These are phyloP conservation scores for Bombus huntii DNA, from an alignment of 1,140 invertebrate species.

Conservation along the genomic window DNA sequence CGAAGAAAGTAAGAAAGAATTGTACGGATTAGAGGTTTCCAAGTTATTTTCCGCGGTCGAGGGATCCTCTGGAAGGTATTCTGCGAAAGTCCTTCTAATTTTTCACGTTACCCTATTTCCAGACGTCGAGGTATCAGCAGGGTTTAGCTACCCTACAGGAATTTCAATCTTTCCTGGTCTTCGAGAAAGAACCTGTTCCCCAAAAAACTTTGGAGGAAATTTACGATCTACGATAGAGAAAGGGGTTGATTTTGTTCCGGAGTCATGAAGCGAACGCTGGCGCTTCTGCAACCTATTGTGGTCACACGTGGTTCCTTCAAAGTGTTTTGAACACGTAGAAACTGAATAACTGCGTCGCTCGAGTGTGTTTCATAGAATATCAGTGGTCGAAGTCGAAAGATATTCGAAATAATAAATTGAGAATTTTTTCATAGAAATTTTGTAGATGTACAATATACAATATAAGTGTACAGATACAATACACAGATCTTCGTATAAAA, in stretches of 20 bases:
- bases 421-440: too few species aligned
- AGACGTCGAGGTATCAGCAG: not conserved
- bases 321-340: not conserved
- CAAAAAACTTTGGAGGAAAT: constrained; percentile 25
- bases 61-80: not conserved
- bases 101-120: constrained; percentile 25
- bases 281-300: not conserved
- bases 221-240: not conserved
- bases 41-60: too few species aligned
- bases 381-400: too few species aligned
- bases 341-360: not conserved
- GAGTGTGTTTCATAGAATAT: too few species aligned
- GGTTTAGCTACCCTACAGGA: constrained; percentile 26
- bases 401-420: too few species aligned
- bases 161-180: constrained; percentile 49
- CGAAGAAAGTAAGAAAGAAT: too few species aligned
- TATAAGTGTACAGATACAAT: too few species aligned
- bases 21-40: too few species aligned
- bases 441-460: too few species aligned
- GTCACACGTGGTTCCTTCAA: not conserved
- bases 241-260: not conserved
- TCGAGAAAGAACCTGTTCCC: not conserved
- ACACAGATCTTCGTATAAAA: too few species aligned
- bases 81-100: constrained; percentile 6
- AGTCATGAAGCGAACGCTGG: not conserved